phyloP scores from a whole-genome alignment of 1,140 invertebrate genomes.

The Lucilia sericata region DNA sequence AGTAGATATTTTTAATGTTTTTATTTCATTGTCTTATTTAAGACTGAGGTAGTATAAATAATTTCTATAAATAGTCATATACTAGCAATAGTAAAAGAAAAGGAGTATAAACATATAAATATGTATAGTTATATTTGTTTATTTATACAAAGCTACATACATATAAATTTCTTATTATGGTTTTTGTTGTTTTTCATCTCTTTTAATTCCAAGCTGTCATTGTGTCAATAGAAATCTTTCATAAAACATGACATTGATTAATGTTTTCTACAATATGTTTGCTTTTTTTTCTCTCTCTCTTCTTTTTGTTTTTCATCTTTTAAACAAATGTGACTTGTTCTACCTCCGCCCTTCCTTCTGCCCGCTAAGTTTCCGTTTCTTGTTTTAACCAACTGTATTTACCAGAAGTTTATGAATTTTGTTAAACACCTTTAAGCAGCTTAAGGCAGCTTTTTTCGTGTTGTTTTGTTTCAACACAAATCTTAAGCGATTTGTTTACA shows the following conservation, averaged over 20 bases:
- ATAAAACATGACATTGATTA: conserved; percentile 40
- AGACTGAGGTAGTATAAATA: no score
- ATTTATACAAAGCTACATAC: not conserved
- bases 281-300: not conserved
- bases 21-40: no score
- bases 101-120: no score
- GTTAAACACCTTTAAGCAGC: conserved; percentile 26
- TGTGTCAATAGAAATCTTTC: conserved; percentile 39
- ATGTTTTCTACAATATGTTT: not conserved
- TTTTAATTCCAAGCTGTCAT: conserved; percentile 37
- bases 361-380: no score
- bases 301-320: not conserved
- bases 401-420: not conserved
- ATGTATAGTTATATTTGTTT: not conserved
- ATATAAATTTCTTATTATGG: not conserved
- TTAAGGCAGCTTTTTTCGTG: not conserved
- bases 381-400: not conserved
- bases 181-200: not conserved
- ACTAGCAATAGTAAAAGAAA: no score
- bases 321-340: not conserved
- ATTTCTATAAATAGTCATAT: no score
- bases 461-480: not conserved
- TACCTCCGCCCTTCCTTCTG: not conserved
- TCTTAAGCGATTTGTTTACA: not conserved
- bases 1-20: not conserved